Base-by-base conservation (phyloP, 2,113 vertebrate species). In the Dolichallabes microphthalmus region DNA sequence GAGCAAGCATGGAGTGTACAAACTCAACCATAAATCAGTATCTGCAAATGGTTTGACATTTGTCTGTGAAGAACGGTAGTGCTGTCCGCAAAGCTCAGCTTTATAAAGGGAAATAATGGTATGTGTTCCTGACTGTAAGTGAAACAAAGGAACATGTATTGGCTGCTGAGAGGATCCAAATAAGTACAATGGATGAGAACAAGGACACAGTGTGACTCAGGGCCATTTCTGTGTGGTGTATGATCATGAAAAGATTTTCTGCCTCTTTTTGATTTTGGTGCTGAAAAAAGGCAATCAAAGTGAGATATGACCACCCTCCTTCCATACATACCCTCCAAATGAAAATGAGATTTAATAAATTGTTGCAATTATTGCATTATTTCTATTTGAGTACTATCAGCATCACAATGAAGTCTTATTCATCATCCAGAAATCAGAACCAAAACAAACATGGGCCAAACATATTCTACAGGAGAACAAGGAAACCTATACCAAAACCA, bases 401-500 rank as follows among this genome's bases (percentile, higher is more conserved):
- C 25, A 85, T 85, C 73, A 86, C 64, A 80, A 80, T 69, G 75
- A 73, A 19, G 61, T 39, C 27, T 55, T 35, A 86, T 60, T 83
- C 53, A 80, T 69, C 68, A 83, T 25, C 55, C 61, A 53, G 76
- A 61, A 87, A 86, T 88, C 66, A 87, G 84, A 87, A 89, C 85
- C 84, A 86, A 91, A 86, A 82, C 79, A 82, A 82, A 75, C 61
- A 64, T 57, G 19, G 63, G 58, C 64, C 83, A 76, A 82, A 22
- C 78, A 85, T 85, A 88, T 90, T 90, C 86, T 32, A 89, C 86
- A 12, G 85, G 53, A 85, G 93, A 95, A 95, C 92, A 96, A 96
- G 96, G 76, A 94, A 94, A 93, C 91, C 88, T 91, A 80, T 27
- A 39, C 53, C 53, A 92, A 94, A 94, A 95, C 94, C 95, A 95